Evolutionary conservation across 2,797 vertebrate species (phyloP), one percentile per base, ranked within the genome.

Genomic region (Acipenser ruthenus): DNA sequence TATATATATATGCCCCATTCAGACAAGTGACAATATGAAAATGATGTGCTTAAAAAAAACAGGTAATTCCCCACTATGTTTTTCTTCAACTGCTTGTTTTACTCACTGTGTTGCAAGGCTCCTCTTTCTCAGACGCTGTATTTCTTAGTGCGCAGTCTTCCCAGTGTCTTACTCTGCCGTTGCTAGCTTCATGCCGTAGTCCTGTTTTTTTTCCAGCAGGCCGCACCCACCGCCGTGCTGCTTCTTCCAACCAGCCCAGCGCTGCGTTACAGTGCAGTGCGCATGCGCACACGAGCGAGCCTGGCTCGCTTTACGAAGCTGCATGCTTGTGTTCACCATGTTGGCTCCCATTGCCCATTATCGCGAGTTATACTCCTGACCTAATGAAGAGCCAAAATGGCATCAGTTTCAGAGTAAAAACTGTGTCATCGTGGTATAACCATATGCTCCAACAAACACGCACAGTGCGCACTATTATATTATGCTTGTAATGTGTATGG

Each of bases 271-370:
- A 53, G 18, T 37, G 18, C 0, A 78, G n/a, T 49, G 84, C 87
- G 87, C 86, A 76, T 86, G 84, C 86, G 86, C 81, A 9, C 73
- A 79, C 74, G 83, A 84, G 82, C 2, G 18, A 18, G 18, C 1
- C 37, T 37, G 23, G 23, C 15, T 71, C 58, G 6, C 12, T 18
- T 49, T 6, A 12, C 58, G 65, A 37, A 50, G 37, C 65, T 61
- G 65, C 23, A 10, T 10, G 8, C 58, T 59, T 6, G 8, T n/a
- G 15, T 37, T 18, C 49, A 56, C 66, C 66, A 67, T 67, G 15
- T 15, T 51, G 66, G 66, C 58, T 67, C 66, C 1, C 3, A 37
- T 50, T 61, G 49, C n/a, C 49, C 10, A 7, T 66, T 4, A 37
- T 53, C 48, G 10, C 66, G n/a, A 11, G 6, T 50, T 2, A 15